phyloP scores from a whole-genome alignment of 1,140 invertebrate genomes.

The Hycleus phaleratus region DNA sequence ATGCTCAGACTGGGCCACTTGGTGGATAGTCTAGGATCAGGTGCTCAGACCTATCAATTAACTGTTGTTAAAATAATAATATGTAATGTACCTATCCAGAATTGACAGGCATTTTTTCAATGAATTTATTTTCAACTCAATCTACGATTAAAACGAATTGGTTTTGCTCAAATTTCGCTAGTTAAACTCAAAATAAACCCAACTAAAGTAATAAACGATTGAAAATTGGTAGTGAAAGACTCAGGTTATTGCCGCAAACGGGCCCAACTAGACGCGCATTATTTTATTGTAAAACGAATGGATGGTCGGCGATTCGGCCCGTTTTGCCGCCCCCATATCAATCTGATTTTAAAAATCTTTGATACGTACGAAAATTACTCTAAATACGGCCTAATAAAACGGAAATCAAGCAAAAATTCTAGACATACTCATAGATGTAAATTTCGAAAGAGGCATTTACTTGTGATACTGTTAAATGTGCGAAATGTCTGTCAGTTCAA shows the following conservation, averaged over 20 bases:
- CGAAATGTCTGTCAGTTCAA: slow-evolving; percentile 31
- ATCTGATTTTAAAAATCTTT: neutral
- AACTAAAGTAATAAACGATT: no score
- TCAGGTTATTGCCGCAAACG: neutral
- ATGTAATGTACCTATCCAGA: slow-evolving; percentile 33
- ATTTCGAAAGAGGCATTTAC: slow-evolving; percentile 3
- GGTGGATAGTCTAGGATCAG: slow-evolving; percentile 33
- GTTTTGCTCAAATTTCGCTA: no score
- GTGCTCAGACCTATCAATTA: slow-evolving; percentile 37
- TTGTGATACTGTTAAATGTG: slow-evolving; percentile 24
- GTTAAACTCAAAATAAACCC: no score
- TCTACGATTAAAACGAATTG: no score
- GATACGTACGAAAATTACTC: neutral
- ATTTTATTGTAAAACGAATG: neutral
- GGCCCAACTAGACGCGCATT: neutral
- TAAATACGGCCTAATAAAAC: slow-evolving; percentile 28
- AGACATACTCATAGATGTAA: no score
- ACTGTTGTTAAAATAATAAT: slow-evolving; percentile 25
- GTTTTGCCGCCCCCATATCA: neutral
- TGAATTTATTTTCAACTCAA: neutral
- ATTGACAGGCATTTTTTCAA: slow-evolving; percentile 31
- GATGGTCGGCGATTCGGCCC: no score
- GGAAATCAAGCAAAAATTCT: neutral
- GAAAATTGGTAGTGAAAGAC: neutral
- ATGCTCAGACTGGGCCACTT: slow-evolving; percentile 28